Evolutionary conservation across 2,888 invertebrate genomes (phyloP).

Genomic region (Bhutanitis thaidina): DNA sequence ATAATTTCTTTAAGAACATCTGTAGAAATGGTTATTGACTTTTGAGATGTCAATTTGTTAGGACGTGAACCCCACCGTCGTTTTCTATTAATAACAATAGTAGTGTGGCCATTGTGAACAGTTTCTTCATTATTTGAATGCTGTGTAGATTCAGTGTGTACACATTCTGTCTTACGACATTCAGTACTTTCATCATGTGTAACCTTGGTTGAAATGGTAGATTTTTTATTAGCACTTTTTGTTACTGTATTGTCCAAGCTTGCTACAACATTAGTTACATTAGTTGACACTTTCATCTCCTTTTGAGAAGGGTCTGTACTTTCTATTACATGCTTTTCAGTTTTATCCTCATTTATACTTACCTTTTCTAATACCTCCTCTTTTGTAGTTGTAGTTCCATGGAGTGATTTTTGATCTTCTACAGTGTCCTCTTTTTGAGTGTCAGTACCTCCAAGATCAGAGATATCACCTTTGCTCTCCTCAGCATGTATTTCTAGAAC

Average conservation of each 20-base stretch:
- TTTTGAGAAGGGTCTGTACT: slow-evolving; percentile 42
- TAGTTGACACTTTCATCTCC: slow-evolving; percentile 46
- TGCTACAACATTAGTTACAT: slow-evolving; percentile 65
- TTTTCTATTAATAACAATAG: slow-evolving; percentile 56
- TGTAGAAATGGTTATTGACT: slow-evolving; percentile 85
- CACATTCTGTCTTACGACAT: slow-evolving; percentile 22
- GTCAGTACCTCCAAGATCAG: slow-evolving; percentile 45
- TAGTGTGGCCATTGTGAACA: slow-evolving; percentile 49
- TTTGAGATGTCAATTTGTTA: slow-evolving; percentile 75
- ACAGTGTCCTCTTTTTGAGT: slow-evolving; percentile 33
- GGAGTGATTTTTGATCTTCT: slow-evolving; percentile 30
- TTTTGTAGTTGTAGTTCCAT: slow-evolving; percentile 10
- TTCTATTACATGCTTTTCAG: slow-evolving; percentile 40
- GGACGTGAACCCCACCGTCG: slow-evolving; percentile 70
- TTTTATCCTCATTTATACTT: slow-evolving; percentile 63
- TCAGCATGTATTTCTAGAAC: slow-evolving; percentile 61
- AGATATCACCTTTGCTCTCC: slow-evolving; percentile 54
- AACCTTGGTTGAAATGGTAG: background rate
- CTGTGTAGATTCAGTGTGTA: slow-evolving; percentile 39
- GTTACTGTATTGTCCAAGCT: slow-evolving; percentile 29
- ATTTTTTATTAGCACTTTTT: slow-evolving; percentile 31
- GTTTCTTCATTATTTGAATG: slow-evolving; percentile 43
- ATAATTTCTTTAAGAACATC: slow-evolving; percentile 85
- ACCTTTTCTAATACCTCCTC: slow-evolving; percentile 42
- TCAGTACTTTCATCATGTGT: slow-evolving; percentile 29